Evolutionary conservation across 2,797 vertebrate genomes (phyloP), one percentile per base, ranked within the genome.

Genomic region (Notolabrus celidotus): DNA sequence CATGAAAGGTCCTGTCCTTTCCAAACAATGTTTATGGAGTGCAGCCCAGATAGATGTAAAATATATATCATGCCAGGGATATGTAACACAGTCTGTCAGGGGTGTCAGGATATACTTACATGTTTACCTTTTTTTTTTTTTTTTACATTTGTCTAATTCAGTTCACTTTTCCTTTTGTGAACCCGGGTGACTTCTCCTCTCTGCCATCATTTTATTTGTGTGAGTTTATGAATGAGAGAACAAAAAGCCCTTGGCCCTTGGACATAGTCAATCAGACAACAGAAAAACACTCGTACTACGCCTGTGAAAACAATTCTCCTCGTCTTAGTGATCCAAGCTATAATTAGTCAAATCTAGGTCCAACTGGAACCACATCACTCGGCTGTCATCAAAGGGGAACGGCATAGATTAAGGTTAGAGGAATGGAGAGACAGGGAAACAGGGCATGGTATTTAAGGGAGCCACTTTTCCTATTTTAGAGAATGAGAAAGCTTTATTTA

Each of bases 331-430:
- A 80, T 46, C 46, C 43, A 38, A 67, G 46, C 55, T 74, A 45
- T 77, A 72, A 84, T 70, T 78, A 63, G 62, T 70, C 56, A 71
- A 68, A 83, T 81, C 36, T 65, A 36, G 51, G 46, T 77, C 54
- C 38, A 68, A 23, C 9, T 60, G 62, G 63, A 61, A 66, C 47
- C 56, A 49, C 67, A 69, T 68, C 63, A 73, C 73, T 62, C n/a
- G 20, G 50, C 72, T 71, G 51, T 39, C 50, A 67, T 82, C 56
- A 84, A 71, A 85, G 55, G 43, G 54, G 38, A 80, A 64, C 59
- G 43, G 42, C 79, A 52, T 54, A 23, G 60, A 51, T 58, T 53
- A 31, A 67, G 47, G 82, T 57, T 2, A 31, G 15, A 61, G 31
- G 19, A 51, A 33, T 22, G n/a, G 3, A 49, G 7, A 53, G 22